Percentiles rank a stretch among this genome's conserved stretches.
These are phyloP conservation scores for honey bee (Apis mellifera) DNA, from an alignment of 1,140 invertebrate species.

Conservation along the genomic window DNA sequence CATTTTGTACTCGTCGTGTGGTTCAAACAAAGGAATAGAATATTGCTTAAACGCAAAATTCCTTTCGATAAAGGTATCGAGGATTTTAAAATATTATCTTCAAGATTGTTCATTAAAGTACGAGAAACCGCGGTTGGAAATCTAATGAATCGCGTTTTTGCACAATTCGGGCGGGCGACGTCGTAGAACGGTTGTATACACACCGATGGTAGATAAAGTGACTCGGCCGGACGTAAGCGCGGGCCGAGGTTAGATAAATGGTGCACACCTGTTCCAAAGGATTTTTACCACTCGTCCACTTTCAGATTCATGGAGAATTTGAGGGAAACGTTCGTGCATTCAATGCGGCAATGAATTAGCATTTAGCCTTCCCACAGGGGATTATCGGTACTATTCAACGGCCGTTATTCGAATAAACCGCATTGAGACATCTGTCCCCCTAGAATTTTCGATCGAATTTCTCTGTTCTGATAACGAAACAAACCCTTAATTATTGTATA, in stretches of 20 bases:
- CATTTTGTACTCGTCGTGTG: too few species aligned
- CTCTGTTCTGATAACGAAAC: not conserved
- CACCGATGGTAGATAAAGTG: conserved; percentile 18
- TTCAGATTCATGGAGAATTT: conserved; percentile 33
- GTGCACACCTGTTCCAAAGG: conserved; percentile 17
- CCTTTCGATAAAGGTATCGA: too few species aligned
- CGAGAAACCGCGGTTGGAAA: too few species aligned
- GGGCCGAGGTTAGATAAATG: conserved; percentile 27
- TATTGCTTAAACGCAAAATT: too few species aligned
- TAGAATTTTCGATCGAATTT: not conserved
- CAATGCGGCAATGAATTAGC: conserved; percentile 7
- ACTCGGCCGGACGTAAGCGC: not conserved
- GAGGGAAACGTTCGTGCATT: not conserved
- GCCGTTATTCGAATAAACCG: not conserved
- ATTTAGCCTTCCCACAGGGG: not conserved
- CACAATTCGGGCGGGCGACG: not conserved
- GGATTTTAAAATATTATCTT: too few species aligned
- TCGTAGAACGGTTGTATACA: not conserved
- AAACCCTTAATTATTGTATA: too few species aligned
- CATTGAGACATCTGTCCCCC: not conserved
- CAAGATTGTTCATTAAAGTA: too few species aligned
- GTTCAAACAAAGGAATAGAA: too few species aligned
- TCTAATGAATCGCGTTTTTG: not conserved
- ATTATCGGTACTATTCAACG: not conserved
- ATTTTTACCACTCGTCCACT: not conserved